A percentile compares a stretch with the other conserved stretches of the same genome.
Evolutionary conservation across 92 coral and sea anemone genomes (phyloP).

Genomic region (Actinernus sp.): DNA sequence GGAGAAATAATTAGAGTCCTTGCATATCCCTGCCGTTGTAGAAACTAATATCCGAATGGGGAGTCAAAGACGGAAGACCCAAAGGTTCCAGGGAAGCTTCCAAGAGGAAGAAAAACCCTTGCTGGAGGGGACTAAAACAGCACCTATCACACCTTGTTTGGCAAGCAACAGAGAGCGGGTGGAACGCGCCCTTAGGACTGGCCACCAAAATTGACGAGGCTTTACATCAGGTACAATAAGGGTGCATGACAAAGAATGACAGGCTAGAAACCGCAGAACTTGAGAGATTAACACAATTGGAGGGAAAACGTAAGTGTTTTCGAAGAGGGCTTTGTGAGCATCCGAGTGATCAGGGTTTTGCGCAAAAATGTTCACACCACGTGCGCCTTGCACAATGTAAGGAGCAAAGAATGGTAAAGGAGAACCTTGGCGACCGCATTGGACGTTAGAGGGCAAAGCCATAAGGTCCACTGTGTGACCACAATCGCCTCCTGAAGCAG

Average conservation of each 20-base stretch:
- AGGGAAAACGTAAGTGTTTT: slow-evolving; percentile 33
- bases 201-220: slow-evolving; percentile 51
- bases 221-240: slow-evolving; percentile 55
- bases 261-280: slow-evolving; percentile 4
- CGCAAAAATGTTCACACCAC: slow-evolving; percentile 23
- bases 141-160: slow-evolving; percentile 2
- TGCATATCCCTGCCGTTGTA: no score
- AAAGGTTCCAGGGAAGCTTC: slow-evolving; percentile 62
- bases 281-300: slow-evolving; percentile 31
- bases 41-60: no score
- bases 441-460: slow-evolving; percentile 39
- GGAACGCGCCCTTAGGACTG: slow-evolving; percentile 1
- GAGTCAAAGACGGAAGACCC: slow-evolving; percentile 37
- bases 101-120: slow-evolving; percentile 37
- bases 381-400: slow-evolving; percentile 10
- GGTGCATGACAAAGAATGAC: slow-evolving; percentile 11
- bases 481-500: slow-evolving; percentile 12
- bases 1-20: no score
- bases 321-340: background rate
- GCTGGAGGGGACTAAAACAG: slow-evolving; percentile 15
- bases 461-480: slow-evolving; percentile 44
- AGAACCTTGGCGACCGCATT: background rate
- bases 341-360: slow-evolving; percentile 5
- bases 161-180: slow-evolving; percentile 6
- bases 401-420: slow-evolving; percentile 44